Conservation (phyloP, 2,888 invertebrate genomes). For the Leptura quadrifasciata region DNA sequence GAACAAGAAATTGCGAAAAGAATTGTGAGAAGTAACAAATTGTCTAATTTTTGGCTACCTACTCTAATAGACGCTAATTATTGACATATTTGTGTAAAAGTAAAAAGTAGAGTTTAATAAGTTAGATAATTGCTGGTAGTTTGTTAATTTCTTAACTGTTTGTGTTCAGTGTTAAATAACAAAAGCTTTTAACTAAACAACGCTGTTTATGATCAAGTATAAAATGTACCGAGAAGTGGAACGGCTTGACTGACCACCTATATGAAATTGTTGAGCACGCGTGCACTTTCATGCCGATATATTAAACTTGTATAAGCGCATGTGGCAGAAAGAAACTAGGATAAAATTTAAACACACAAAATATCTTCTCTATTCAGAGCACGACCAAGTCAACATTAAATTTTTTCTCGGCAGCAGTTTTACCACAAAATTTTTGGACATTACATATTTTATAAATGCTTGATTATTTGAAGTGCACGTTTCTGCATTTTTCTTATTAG, state of each 20-base stretch:
- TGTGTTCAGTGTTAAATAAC: neutral
- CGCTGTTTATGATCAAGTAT: constrained; percentile 1
- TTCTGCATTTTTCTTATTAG: neutral
- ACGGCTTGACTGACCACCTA: constrained; percentile 43
- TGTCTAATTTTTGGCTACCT: too few relatives aligned
- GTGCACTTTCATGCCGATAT: constrained; percentile 47
- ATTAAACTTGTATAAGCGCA: constrained; percentile 50
- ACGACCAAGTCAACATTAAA: constrained; percentile 41
- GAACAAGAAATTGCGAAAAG: too few relatives aligned
- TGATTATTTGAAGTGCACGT: constrained; percentile 6
- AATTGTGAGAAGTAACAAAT: too few relatives aligned
- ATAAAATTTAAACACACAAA: constrained; percentile 53
- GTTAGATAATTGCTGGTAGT: neutral
- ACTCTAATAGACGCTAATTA: too few relatives aligned
- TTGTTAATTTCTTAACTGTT: neutral
- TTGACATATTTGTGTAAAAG: too few relatives aligned
- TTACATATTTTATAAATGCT: neutral
- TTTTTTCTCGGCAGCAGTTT: constrained; percentile 29
- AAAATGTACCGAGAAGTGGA: constrained; percentile 10
- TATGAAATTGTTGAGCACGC: constrained; percentile 45
- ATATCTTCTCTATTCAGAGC: constrained; percentile 47
- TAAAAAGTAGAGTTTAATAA: too few relatives aligned
- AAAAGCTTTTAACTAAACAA: constrained; percentile 7
- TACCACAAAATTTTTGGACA: constrained; percentile 8
- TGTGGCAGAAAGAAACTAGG: constrained; percentile 49